Conservation (phyloP, 2,888 invertebrate genomes). For the Carpatolechia fugitivella region DNA sequence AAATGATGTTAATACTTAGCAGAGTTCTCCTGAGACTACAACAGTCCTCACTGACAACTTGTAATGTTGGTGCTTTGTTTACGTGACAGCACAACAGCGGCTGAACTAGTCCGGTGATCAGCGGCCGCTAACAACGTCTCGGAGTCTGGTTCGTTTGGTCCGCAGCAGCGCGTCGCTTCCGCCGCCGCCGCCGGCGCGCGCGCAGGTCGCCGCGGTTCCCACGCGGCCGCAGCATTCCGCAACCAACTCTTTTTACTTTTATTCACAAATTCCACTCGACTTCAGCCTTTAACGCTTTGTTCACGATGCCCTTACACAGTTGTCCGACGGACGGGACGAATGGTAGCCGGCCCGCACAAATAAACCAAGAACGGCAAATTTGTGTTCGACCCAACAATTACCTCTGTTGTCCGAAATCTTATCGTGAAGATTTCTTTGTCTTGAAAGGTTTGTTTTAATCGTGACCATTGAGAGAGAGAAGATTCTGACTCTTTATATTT, state of each 20-base stretch:
- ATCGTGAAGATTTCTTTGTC: background rate
- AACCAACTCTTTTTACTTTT: constrained; percentile 7
- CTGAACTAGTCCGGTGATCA: background rate
- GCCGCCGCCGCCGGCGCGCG: background rate
- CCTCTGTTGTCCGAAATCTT: constrained; percentile 3
- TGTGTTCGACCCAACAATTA: constrained; percentile 9
- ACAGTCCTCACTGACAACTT: no score
- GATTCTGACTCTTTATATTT: no score
- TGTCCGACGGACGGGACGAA: constrained; percentile 8
- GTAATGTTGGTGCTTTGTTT: no score
- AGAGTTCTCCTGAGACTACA: no score
- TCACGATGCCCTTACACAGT: constrained; percentile 14
- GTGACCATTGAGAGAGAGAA: background rate
- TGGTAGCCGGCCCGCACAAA: background rate
- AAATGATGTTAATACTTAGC: no score
- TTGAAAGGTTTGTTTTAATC: background rate
- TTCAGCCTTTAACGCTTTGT: constrained; percentile 12
- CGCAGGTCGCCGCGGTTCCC: constrained; percentile 7
- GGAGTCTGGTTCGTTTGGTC: background rate
- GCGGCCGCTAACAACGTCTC: background rate
- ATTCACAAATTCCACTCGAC: constrained; percentile 10
- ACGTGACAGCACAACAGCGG: background rate
- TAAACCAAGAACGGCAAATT: constrained; percentile 4
- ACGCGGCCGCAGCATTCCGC: constrained; percentile 12
- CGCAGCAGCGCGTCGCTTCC: background rate